Base-by-base conservation (phyloP, 2,797 vertebrate genomes). In the Myotis daubentonii region DNA sequence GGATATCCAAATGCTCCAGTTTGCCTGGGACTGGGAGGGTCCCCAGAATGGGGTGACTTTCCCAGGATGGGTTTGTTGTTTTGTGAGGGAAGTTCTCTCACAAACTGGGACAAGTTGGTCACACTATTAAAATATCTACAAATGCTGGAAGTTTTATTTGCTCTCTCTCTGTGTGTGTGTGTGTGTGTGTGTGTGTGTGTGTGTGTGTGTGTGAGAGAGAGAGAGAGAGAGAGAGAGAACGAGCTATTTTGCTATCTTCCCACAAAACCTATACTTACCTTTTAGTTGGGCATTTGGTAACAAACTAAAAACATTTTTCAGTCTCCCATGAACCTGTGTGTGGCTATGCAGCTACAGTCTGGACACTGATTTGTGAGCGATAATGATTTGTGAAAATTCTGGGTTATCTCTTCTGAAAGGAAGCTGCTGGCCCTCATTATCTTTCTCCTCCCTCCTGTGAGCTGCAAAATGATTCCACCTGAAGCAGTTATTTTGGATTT, bases 201-300 rank as follows among this genome's bases (percentile, higher is more conserved):
- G 12, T 28, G 22, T 51, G 17, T 90, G 23, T 28, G 16, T 0
- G 9, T 12, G 57, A 60, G 57, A 28, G 57, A 60, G 57, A 28
- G 83, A 11, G 70, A 16, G 62, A 62, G 20, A 0, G n/a, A 22
- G 3, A 0, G 0, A 1, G 65, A 38, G 2, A 33, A 8, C 2
- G 3, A 47, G 6, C 25, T 38, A 4, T 65, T 86, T 75, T 91
- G 5, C 23, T 65, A n/a, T 44, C 57, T 70, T 66, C 4, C 13
- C 3, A 23, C 8, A 81, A 76, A 87, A 65, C 41, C 1, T 0
- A 25, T 20, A 62, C 16, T 88, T 6, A 8, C 3, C 19, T 55
- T 81, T 83, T 62, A n/a, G 10, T 62, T 65, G 57, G 55, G 9
- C 33, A 55, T 55, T 38, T 22, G 41, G 65, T 36, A 74, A 88